phyloP scores from a whole-genome alignment of 2,113 vertebrate genomes.

The Chitala chitala region DNA sequence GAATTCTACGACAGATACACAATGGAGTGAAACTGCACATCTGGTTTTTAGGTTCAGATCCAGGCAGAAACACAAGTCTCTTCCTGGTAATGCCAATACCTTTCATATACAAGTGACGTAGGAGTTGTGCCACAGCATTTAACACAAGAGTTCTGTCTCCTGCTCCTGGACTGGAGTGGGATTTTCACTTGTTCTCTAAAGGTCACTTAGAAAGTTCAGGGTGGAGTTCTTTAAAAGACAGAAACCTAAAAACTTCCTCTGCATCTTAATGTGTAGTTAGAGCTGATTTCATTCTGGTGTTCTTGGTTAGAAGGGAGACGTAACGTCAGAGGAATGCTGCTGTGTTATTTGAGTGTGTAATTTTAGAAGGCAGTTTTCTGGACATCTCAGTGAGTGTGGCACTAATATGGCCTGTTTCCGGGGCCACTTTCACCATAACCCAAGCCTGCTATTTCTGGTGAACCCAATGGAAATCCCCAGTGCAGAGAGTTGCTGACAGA shows the following conservation, averaged over 20 bases:
- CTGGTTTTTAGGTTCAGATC: too few relatives aligned
- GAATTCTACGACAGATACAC: too few relatives aligned
- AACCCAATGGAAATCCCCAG: not conserved
- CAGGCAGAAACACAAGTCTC: too few relatives aligned
- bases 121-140: too few relatives aligned
- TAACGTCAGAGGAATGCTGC: not conserved
- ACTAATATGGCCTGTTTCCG: not conserved
- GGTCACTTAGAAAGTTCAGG: not conserved
- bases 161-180: not conserved
- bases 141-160: not conserved
- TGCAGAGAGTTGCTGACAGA: too few relatives aligned
- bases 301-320: not conserved
- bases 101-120: too few relatives aligned
- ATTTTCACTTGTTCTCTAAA: not conserved
- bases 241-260: not conserved
- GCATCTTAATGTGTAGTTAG: not conserved
- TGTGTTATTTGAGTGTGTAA: conserved; percentile 10
- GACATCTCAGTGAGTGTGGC: not conserved
- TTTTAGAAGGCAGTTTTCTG: not conserved
- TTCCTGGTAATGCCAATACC: too few relatives aligned
- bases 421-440: not conserved
- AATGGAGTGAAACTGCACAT: too few relatives aligned
- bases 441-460: not conserved
- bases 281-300: not conserved
- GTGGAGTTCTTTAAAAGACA: not conserved